Evolutionary conservation across 2,113 vertebrate genomes (phyloP), one percentile per base, ranked within the genome.

Genomic region (Malaclemys terrapin): DNA sequence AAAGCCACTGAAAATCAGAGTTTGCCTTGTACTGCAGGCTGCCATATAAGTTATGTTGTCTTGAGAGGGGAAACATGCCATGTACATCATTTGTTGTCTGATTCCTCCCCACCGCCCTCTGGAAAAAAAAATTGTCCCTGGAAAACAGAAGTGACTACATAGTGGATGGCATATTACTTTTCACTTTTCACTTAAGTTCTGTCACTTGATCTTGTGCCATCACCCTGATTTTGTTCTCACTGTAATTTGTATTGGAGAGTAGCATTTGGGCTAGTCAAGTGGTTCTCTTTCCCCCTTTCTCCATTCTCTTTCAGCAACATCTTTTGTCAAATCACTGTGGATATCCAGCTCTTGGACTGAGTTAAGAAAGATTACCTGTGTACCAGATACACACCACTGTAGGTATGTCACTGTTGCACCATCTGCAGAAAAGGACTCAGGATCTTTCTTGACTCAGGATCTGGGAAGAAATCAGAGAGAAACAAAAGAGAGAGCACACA

Each of bases 161-260:
- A 75, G 38, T 85, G 78, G n/a, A 89, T 92, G 88, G 47, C 59
- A n/a, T 10, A 1, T 82, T 91, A 54, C 9, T 90, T 19, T 52
- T 83, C 50, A 6, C 17, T 80, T 84, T 38, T 80, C n/a, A 4
- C 42, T 10, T 35, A 91, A 1, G 86, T 72, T 38, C 79, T 59
- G 6, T n/a, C 75, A n/a, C 84, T 76, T 86, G 19, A 53, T 83
- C 4, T 10, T 92, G 10, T 83, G 53, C 80, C 4, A 25, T 6
- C 22, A 1, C 59, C 5, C 10, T 29, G 54, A 76, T 25, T 42
- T 62, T 62, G 29, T 62, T 35, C 29, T 29, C 27, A 31, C 29
- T 29, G 5, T 6, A 31, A 29, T 62, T 62, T 62, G 54, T 25
- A 57, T 59, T 59, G 25, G 57, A 59, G 27, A 59, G 57, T 27